phyloP scores from a whole-genome alignment of 2,888 invertebrate species.

The Lutraria lutraria region DNA sequence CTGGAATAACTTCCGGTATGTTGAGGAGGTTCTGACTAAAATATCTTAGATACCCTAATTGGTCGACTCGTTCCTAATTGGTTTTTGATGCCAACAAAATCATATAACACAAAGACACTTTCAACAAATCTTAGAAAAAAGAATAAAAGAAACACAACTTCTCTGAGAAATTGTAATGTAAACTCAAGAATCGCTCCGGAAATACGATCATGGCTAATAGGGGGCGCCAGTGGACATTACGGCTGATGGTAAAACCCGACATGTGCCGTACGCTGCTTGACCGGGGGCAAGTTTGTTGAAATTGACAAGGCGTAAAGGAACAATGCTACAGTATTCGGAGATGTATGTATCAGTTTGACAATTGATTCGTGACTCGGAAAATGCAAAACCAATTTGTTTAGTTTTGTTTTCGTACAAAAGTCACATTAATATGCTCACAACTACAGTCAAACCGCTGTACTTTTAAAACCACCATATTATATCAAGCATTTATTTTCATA shows the following conservation, averaged over 20 bases:
- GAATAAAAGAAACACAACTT: constrained; percentile 10
- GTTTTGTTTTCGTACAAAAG: no score
- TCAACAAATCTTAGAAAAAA: constrained; percentile 9
- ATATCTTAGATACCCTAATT: constrained; percentile 42
- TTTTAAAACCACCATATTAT: no score
- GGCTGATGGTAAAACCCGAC: constrained; percentile 4
- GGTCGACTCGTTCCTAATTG: constrained; percentile 32
- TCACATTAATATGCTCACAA: no score
- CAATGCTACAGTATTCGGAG: neutral
- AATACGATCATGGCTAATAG: constrained; percentile 34
- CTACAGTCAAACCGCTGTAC: no score
- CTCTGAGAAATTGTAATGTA: constrained; percentile 29
- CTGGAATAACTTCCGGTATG: constrained; percentile 44
- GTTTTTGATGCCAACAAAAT: constrained; percentile 31
- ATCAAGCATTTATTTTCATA: no score
- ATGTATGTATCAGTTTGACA: no score
- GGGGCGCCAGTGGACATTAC: constrained; percentile 22
- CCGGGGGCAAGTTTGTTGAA: constrained; percentile 17
- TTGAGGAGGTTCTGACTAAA: constrained; percentile 31
- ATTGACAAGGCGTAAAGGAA: constrained; percentile 17
- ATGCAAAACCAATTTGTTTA: no score
- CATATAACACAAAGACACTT: constrained; percentile 42
- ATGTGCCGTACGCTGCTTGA: constrained; percentile 29
- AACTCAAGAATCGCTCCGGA: constrained; percentile 35
- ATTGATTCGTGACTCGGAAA: no score